A percentile compares a stretch with the other conserved stretches of the same genome.
phyloP scores from a whole-genome alignment of 2,888 invertebrate species.

The Catocala fraxini region DNA sequence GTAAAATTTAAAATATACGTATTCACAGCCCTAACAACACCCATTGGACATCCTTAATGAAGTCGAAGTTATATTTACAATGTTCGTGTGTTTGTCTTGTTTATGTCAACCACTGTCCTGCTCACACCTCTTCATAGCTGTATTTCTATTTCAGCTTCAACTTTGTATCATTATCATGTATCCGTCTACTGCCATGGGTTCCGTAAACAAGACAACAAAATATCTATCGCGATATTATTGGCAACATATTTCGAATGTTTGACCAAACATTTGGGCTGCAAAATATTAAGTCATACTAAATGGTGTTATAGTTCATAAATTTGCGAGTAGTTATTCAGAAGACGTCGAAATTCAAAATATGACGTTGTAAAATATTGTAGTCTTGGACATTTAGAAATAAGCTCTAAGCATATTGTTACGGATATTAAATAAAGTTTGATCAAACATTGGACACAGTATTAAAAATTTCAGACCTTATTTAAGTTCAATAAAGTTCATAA shows the following conservation, averaged over 20 bases:
- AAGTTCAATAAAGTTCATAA: constrained; percentile 23
- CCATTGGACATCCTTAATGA: constrained; percentile 55
- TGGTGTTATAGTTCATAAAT: too few species aligned
- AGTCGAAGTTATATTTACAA: constrained; percentile 63
- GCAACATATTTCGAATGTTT: constrained; percentile 47
- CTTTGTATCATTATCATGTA: not conserved
- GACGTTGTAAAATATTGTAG: too few species aligned
- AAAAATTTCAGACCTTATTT: constrained; percentile 20
- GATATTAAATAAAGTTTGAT: constrained; percentile 33
- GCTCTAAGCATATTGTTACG: not conserved
- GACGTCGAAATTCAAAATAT: too few species aligned
- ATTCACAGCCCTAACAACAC: constrained; percentile 83
- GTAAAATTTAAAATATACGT: constrained; percentile 67
- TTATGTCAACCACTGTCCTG: constrained; percentile 10
- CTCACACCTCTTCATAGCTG: too few species aligned
- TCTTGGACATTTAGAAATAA: too few species aligned
- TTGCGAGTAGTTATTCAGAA: too few species aligned
- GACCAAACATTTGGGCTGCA: constrained; percentile 45
- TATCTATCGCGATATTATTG: constrained; percentile 33
- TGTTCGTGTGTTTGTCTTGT: constrained; percentile 40
- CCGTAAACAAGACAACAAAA: constrained; percentile 43
- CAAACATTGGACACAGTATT: constrained; percentile 44
- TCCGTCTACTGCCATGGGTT: not conserved
- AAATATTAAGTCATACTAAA: constrained; percentile 17
- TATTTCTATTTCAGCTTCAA: too few species aligned